Evolutionary conservation across 2,113 vertebrate genomes (phyloP), one percentile per base, ranked within the genome.

Genomic region (Oncorhynchus gorbuscha): DNA sequence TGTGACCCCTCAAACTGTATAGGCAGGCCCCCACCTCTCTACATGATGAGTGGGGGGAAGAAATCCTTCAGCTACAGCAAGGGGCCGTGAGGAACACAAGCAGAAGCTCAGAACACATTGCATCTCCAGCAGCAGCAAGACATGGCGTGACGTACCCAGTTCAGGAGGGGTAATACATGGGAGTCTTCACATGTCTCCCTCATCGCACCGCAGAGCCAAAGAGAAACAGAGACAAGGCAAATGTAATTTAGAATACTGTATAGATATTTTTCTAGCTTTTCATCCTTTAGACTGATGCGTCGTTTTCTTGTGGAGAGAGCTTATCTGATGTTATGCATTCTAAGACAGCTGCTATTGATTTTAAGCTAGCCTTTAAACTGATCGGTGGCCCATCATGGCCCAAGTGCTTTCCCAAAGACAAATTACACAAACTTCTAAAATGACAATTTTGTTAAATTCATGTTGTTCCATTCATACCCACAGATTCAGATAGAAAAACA

Each of bases 1-100:
- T 95, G 94, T 32, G 94, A 95, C 76, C 93, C 94, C 18, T 94
- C 94, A 0, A 91, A 90, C 74, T 95, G 94, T 80, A 86, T 84
- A 45, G 71, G 83, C 75, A 89, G 93, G 74, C 72, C 89, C n/a
- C 91, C 90, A 14, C 91, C 92, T 26, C 76, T 92, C 66, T 93
- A 92, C 18, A 77, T 95, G 90, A 30, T 94, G 75, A 80, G 89
- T 1, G 93, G 92, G 4, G 93, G 93, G 4, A 94, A 94, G 82
- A 94, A 94, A 76, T 87, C 93, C 1, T 65, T 86, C 16, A 79
- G 81, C 66, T 83, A 92, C 79, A 16, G 13, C 51, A 94, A 92
- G 77, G 87, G 91, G 49, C 83, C 72, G 7, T 94, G 89, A 94
- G 79, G 58, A 30, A 14, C 79, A n/a, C 24, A 20, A 9, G 45